These are phyloP conservation scores for Drosophila kohkoa DNA, from an alignment of 1,140 invertebrate genomes.

Conservation along the genomic window DNA sequence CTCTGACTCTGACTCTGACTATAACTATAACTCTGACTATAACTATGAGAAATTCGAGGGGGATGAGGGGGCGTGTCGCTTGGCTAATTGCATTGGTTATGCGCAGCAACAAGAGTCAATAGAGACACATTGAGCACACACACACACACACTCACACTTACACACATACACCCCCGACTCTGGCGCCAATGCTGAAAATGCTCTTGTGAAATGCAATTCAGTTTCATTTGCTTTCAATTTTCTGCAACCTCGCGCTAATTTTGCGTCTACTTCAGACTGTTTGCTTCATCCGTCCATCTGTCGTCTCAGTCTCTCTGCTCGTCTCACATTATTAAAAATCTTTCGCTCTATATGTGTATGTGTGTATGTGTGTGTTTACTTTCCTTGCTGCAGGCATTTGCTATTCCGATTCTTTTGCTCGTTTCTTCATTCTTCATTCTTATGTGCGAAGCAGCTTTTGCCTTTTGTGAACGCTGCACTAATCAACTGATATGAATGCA, in stretches of 20 bases:
- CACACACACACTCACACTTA: not conserved
- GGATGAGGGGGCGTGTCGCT: constrained; percentile 34
- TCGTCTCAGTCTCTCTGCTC: constrained; percentile 1
- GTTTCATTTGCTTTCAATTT: constrained; percentile 81
- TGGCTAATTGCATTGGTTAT: constrained; percentile 70
- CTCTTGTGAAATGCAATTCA: constrained; percentile 42
- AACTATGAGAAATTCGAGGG: not conserved
- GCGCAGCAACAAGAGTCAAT: constrained; percentile 49
- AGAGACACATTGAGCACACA: constrained; percentile 20
- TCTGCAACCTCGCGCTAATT: constrained; percentile 63
- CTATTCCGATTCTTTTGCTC: constrained; percentile 24
- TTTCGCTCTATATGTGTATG: not conserved
- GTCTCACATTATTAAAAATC: constrained; percentile 21
- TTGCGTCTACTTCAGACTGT: constrained; percentile 20
- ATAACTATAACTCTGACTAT: constrained; percentile 10
- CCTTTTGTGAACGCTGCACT: constrained; percentile 40
- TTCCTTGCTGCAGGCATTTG: constrained; percentile 38
- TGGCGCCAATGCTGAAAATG: constrained; percentile 5
- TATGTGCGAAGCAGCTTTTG: not conserved
- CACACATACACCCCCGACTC: not conserved
- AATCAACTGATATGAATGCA: constrained; percentile 73
- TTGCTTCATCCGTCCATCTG: constrained; percentile 1
- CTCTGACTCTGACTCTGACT: not conserved
- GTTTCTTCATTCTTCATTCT: not conserved
- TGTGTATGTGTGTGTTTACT: not conserved